Base-by-base conservation (phyloP, 2,797 vertebrate species). In the Carapus acus region DNA sequence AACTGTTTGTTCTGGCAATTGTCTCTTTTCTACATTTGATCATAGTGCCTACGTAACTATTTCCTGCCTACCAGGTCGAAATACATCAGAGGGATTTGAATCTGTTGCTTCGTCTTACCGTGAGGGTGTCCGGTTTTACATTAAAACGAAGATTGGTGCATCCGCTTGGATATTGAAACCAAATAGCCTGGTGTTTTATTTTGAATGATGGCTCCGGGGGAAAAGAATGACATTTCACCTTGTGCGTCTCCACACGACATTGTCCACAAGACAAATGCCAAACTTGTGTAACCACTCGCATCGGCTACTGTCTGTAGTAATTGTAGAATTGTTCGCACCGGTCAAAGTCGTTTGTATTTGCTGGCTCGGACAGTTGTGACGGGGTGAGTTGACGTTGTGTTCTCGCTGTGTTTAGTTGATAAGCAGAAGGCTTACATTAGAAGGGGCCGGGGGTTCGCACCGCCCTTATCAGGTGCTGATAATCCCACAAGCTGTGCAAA, bases 371-470 rank as follows among this genome's bases (percentile, higher is more conserved):
- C n/a, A 33, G 70, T 57, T 54, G n/a, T 65, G 62, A 77, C 70
- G 62, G 74, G 27, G 58, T 62, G 39, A n/a, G 13, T 21, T 48
- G 16, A 17, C 23, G 29, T 17, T 51, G 62, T 71, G n/a, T n/a
- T n/a, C n/a, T n/a, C n/a, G 38, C 53, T 78, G 69, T 65, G 34
- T 45, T 37, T 66, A 14, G 22, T 47, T 74, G 76, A 81, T 82
- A 70, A 81, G 62, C 45, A 51, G 24, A 17, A 63, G 40, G 20
- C n/a, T 29, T 65, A 13, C 49, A 43, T 59, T 16, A n/a, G n/a
- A n/a, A n/a, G n/a, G n/a, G n/a, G n/a, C n/a, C n/a, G n/a, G n/a
- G n/a, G n/a, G n/a, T n/a, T 46, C 23, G 24, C 9, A 27, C 9
- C 9, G 16, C 22, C 58, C 34, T 79, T 82, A 78, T 79, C 61